phyloP scores from a whole-genome alignment of 2,888 invertebrate genomes.

The Criorhina ranunculi region DNA sequence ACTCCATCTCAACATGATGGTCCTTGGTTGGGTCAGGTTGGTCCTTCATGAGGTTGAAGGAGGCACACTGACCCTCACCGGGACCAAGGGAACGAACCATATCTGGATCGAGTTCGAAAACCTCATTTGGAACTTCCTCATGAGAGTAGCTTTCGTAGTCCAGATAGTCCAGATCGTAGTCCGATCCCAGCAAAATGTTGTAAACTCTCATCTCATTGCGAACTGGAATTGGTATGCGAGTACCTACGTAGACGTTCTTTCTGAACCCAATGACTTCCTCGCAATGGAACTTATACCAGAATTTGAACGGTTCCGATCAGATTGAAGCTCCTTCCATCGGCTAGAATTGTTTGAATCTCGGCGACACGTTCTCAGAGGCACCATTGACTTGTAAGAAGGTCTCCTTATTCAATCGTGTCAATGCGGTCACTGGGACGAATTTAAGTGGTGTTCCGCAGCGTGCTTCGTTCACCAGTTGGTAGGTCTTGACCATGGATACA shows the following conservation, averaged over 20 bases:
- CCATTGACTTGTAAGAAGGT: conserved; percentile 95
- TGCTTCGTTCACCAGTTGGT: conserved; percentile 88
- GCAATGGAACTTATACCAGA: conserved; percentile 91
- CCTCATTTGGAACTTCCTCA: conserved; percentile 88
- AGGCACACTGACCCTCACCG: conserved; percentile 91
- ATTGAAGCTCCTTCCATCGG: conserved; percentile 91
- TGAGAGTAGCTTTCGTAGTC: conserved; percentile 90
- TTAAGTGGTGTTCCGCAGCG: conserved; percentile 90
- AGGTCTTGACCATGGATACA: conserved; percentile 97
- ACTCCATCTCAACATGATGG: conserved; percentile 92
- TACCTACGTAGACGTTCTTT: conserved; percentile 91
- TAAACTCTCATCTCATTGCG: conserved; percentile 97
- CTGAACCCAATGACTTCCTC: conserved; percentile 90
- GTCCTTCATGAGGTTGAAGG: conserved; percentile 97
- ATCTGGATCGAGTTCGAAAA: conserved; percentile 88
- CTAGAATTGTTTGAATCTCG: conserved; percentile 91
- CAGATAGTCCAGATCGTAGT: conserved; percentile 97
- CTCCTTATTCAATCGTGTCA: conserved; percentile 88
- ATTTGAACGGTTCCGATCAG: conserved; percentile 89
- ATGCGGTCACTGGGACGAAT: conserved; percentile 93
- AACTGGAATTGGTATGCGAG: conserved; percentile 88
- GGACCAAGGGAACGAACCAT: conserved; percentile 95
- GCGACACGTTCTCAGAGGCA: conserved; percentile 86
- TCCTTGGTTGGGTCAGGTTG: conserved; percentile 90
- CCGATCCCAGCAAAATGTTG: conserved; percentile 96